Evolutionary conservation across 2,797 vertebrate species (phyloP).

Genomic region (Melanotaenia maccullochi): DNA sequence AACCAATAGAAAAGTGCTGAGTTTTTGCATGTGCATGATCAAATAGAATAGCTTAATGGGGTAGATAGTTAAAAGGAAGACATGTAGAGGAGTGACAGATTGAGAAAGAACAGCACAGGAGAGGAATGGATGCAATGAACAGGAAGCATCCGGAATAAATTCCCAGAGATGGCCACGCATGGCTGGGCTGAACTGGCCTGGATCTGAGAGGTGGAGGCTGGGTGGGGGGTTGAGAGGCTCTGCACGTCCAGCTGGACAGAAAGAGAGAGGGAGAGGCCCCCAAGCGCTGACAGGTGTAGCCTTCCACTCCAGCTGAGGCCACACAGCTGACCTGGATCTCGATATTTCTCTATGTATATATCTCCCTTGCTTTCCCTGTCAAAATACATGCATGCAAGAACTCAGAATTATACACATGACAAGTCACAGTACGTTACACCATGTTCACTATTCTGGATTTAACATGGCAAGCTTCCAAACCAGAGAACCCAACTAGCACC

Average conservation of each 20-base stretch:
- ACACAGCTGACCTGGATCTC: slow-evolving; percentile 83
- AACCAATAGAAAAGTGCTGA: neutral
- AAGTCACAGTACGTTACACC: slow-evolving; percentile 47
- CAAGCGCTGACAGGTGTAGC: slow-evolving; percentile 82
- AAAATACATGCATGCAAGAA: slow-evolving; percentile 69
- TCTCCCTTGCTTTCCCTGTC: slow-evolving; percentile 44
- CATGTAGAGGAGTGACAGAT: slow-evolving; percentile 49
- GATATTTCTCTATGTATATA: slow-evolving; percentile 56
- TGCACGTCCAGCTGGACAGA: slow-evolving; percentile 77
- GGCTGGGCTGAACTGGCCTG: slow-evolving; percentile 81
- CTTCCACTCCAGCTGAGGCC: slow-evolving; percentile 84
- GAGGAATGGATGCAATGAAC: slow-evolving; percentile 71
- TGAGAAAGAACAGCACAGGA: slow-evolving; percentile 36
- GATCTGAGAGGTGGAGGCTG: slow-evolving; percentile 75
- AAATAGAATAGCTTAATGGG: slow-evolving; percentile 38
- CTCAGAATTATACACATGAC: slow-evolving; percentile 48
- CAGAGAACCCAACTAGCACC: slow-evolving; percentile 1
- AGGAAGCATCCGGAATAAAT: slow-evolving; percentile 82
- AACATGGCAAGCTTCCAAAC: slow-evolving; percentile 35
- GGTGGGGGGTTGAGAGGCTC: slow-evolving; percentile 69
- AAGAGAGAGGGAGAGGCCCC: slow-evolving; percentile 71
- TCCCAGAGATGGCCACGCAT: slow-evolving; percentile 80
- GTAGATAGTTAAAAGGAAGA: slow-evolving; percentile 42
- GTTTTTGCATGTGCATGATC: slow-evolving; percentile 10
- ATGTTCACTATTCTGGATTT: slow-evolving; percentile 49